Evolutionary conservation across 1,140 invertebrate species (phyloP), one percentile per base, ranked within the genome.

Genomic region (Anastatus disparis): DNA sequence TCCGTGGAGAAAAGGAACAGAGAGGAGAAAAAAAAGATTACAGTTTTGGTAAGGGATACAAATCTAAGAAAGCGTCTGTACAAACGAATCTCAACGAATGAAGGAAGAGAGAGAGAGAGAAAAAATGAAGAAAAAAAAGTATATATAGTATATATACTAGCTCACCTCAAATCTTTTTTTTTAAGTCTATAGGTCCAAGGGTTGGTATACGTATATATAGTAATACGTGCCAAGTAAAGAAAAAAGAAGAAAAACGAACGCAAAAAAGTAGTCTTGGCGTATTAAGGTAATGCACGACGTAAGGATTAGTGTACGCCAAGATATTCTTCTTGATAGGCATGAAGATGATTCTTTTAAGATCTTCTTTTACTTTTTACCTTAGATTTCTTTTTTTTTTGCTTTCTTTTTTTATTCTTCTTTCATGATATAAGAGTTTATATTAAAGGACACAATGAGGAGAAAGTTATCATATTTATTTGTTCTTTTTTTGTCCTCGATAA

Each of bases 241-340:
- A n/a, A n/a, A n/a, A n/a, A n/a, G n/a, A n/a, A n/a, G 42, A 35
- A 31, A 44, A 27, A 35, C 31, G 4, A 10, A 35, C 4, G 31
- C 10, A 35, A n/a, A 56, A 29, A 31, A 35, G 6, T 8, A 56
- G 7, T 15, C n/a, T 29, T 8, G 38, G 15, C 55, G 35, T 58
- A 58, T 58, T 58, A 38, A 2, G 35, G 55, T 58, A 58, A 58
- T 58, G 55, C 55, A 58, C 55, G 22, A 13, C 31, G 17, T 17
- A n/a, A n/a, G 55, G 55, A 58, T 58, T 58, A 58, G 35, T 42
- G n/a, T 27, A 22, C 55, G 35, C 12, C 22, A 20, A 13, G 29
- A 12, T 10, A 58, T 42, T 58, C 3, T 15, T 17, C 3, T 15
- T 26, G 35, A 42, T 40, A 26, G 55, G 38, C 2, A 42, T 40